Evolutionary conservation across 92 coral and sea anemone genomes (phyloP).

Genomic region (Montipora capitata): DNA sequence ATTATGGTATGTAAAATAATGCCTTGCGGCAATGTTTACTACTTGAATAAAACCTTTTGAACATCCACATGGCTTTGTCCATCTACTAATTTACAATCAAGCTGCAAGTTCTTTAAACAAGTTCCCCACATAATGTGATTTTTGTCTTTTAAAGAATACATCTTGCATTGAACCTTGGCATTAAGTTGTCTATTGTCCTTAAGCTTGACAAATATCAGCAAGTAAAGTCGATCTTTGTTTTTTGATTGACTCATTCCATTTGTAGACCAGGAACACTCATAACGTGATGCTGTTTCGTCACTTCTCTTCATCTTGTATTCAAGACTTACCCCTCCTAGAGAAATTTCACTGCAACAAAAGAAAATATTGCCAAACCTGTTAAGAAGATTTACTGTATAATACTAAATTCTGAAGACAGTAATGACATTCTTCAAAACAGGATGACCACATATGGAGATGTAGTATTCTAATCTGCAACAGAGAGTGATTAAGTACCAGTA

Average conservation of each 20-base stretch:
- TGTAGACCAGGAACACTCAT: constrained; percentile 89
- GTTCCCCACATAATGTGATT: constrained; percentile 97
- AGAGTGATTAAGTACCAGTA: too few relatives aligned
- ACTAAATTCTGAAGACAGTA: too few relatives aligned
- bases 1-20: too few relatives aligned
- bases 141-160: constrained; percentile 92
- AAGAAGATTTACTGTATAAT: not conserved
- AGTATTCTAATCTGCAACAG: too few relatives aligned
- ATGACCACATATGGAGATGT: too few relatives aligned
- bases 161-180: constrained; percentile 87
- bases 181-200: constrained; percentile 76
- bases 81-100: constrained; percentile 85
- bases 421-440: too few relatives aligned
- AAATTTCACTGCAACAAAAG: constrained; percentile 77
- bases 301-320: constrained; percentile 83
- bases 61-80: constrained; percentile 81
- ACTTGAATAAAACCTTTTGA: constrained; percentile 80
- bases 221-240: constrained; percentile 87
- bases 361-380: not conserved
- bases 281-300: constrained; percentile 75
- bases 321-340: constrained; percentile 80
- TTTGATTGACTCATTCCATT: constrained; percentile 84
- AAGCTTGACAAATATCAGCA: constrained; percentile 81
- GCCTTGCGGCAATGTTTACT: not conserved
- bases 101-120: constrained; percentile 87